Conservation (phyloP, 1,140 invertebrate species). For the Drosophila burlai region DNA sequence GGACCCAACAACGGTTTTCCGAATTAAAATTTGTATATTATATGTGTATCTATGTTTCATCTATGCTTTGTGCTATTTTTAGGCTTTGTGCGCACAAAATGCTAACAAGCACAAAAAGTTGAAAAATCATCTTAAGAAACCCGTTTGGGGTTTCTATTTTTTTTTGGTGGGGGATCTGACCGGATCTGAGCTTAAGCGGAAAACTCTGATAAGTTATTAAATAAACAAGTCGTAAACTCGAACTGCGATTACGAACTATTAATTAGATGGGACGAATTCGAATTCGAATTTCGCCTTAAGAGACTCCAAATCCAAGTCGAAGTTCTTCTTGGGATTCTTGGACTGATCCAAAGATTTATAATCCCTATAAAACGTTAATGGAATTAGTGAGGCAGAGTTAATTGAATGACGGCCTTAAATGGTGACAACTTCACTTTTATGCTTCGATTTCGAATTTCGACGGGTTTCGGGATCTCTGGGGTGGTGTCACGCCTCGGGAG, state of each 20-base stretch:
- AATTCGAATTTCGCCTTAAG: background rate
- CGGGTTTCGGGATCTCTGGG: constrained; percentile 5
- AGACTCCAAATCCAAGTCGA: constrained; percentile 1
- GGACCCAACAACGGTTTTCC: constrained; percentile 31
- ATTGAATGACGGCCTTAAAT: constrained; percentile 38
- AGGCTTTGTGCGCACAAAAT: constrained; percentile 55
- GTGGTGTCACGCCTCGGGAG: constrained; percentile 25
- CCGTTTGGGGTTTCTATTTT: constrained; percentile 8
- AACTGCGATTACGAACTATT: constrained; percentile 44
- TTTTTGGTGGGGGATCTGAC: constrained; percentile 29
- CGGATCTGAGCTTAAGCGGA: constrained; percentile 52
- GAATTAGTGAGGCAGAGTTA: constrained; percentile 47
- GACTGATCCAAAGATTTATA: constrained; percentile 33
- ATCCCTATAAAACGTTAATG: constrained; percentile 47
- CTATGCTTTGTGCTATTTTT: constrained; percentile 56
- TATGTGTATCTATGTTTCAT: constrained; percentile 2
- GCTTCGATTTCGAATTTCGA: constrained; percentile 3
- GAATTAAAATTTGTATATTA: constrained; percentile 13
- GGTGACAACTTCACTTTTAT: constrained; percentile 38
- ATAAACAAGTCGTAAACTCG: constrained; percentile 67
- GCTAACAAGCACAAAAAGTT: constrained; percentile 50
- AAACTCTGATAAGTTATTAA: constrained; percentile 68
- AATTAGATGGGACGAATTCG: constrained; percentile 28
- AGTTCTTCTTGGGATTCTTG: constrained; percentile 12
- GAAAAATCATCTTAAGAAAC: constrained; percentile 49